Conservation (phyloP, 2,797 vertebrate genomes). For the Alfaro cultratus region DNA sequence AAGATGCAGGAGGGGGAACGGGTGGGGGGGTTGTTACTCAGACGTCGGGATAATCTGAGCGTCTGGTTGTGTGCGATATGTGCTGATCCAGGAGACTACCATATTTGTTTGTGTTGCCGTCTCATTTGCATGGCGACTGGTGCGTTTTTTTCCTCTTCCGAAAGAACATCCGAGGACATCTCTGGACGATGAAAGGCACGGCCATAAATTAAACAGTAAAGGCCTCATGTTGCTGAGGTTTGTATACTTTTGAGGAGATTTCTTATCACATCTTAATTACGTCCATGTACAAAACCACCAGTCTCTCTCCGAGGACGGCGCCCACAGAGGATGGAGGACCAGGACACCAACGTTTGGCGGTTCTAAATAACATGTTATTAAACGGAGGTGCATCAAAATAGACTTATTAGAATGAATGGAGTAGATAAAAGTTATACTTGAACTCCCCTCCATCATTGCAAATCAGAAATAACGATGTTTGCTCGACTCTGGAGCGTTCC, state of each 20-base stretch:
- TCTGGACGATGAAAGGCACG: slow-evolving; percentile 65
- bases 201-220: slow-evolving; percentile 67
- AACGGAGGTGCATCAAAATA: background rate
- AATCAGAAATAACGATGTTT: background rate
- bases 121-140: slow-evolving; percentile 72
- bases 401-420: background rate
- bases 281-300: slow-evolving; percentile 33
- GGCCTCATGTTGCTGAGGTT: slow-evolving; percentile 53
- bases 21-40: slow-evolving; percentile 48
- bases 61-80: slow-evolving; percentile 64
- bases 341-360: background rate
- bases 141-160: slow-evolving; percentile 44
- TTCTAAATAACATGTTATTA: background rate
- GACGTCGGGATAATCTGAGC: slow-evolving; percentile 53
- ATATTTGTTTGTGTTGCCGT: slow-evolving; percentile 71
- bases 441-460: background rate
- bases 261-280: slow-evolving; percentile 60
- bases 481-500: background rate
- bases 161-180: slow-evolving; percentile 68
- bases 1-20: slow-evolving; percentile 9
- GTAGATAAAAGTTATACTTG: background rate
- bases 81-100: slow-evolving; percentile 51
- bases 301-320: slow-evolving; percentile 18
- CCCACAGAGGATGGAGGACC: slow-evolving; percentile 14
- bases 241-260: slow-evolving; percentile 58